Conservation (phyloP, 2,113 vertebrate species). For the Malurus cyaneus region DNA sequence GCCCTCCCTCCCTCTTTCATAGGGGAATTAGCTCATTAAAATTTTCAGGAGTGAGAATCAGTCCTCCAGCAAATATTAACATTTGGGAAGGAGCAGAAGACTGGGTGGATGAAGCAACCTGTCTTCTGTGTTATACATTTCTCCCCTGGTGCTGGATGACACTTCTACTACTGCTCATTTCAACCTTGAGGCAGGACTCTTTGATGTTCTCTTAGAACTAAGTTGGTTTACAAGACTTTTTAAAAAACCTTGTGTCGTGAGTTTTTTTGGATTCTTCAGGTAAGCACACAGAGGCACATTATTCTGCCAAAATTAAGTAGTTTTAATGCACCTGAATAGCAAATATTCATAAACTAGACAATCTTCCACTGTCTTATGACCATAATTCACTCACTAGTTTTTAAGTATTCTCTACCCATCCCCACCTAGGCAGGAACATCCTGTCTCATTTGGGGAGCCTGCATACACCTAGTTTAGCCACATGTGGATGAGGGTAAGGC, state of each 20-base stretch:
- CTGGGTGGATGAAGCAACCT: background rate
- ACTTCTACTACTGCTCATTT: background rate
- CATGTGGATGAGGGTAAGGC: background rate
- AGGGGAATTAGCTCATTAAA: slow-evolving; percentile 5
- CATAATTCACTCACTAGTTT: background rate
- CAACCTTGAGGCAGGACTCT: background rate
- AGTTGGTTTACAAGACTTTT: background rate
- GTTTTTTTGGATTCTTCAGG: background rate
- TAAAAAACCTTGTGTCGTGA: background rate
- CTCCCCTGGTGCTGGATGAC: background rate
- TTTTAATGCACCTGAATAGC: background rate
- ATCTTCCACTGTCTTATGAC: background rate
- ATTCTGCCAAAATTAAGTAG: background rate
- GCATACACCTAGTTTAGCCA: background rate
- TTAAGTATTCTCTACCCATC: background rate
- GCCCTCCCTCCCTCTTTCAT: background rate
- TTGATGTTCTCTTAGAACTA: background rate
- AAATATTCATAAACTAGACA: background rate
- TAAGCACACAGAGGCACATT: background rate
- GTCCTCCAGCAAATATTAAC: slow-evolving; percentile 39
- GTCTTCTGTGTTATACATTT: background rate
- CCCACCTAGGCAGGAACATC: background rate
- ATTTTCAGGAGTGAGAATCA: slow-evolving; percentile 5
- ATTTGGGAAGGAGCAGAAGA: slow-evolving; percentile 4
- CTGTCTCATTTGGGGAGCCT: background rate